A percentile compares a stretch with the other conserved stretches of the same genome.
These are phyloP conservation scores for Ooceraea biroi DNA, from an alignment of 1,140 invertebrate species.

Conservation along the genomic window DNA sequence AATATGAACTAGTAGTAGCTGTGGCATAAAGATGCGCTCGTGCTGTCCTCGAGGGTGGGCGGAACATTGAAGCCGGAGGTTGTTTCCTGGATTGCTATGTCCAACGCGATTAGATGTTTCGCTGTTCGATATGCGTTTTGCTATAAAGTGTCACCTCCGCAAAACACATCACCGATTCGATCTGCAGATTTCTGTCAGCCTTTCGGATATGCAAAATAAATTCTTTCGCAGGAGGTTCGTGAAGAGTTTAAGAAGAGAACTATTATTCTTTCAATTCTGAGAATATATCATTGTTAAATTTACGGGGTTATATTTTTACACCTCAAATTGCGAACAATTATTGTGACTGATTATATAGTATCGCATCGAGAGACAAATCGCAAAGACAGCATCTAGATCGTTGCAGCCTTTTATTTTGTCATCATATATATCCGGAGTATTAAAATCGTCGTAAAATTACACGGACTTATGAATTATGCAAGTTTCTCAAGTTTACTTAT, in stretches of 20 bases:
- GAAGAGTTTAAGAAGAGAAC: neutral
- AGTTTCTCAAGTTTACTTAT: slow-evolving; percentile 41
- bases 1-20: no score
- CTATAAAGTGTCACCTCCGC: neutral
- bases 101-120: slow-evolving; percentile 49
- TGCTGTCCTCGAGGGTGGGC: slow-evolving; percentile 9
- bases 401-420: neutral
- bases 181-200: neutral
- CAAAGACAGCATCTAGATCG: neutral
- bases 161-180: neutral
- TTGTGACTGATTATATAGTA: neutral
- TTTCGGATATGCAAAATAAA: neutral
- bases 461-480: neutral
- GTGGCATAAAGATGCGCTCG: slow-evolving; percentile 6
- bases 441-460: slow-evolving; percentile 18
- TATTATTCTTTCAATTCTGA: neutral
- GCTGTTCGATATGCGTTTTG: neutral
- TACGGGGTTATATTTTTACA: neutral
- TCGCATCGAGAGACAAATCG: neutral
- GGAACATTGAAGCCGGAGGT: slow-evolving; percentile 41
- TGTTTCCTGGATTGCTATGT: slow-evolving; percentile 54
- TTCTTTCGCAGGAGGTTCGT: neutral
- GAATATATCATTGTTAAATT: neutral
- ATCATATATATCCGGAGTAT: neutral
- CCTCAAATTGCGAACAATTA: neutral